These are phyloP conservation scores for Leptobrachium leishanense DNA, from an alignment of 2,113 vertebrate genomes.

Conservation along the genomic window DNA sequence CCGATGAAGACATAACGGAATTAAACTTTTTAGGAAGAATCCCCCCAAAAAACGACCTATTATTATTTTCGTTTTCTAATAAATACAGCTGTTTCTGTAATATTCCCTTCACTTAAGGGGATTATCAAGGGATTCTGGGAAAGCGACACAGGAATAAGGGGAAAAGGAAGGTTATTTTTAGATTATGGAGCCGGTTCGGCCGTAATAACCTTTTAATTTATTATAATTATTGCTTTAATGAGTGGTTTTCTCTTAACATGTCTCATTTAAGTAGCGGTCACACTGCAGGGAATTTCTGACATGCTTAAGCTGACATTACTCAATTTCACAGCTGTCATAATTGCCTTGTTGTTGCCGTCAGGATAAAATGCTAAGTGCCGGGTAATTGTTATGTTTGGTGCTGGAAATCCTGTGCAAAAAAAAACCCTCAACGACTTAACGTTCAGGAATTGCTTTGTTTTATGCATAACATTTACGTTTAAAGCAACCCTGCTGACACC, in stretches of 20 bases:
- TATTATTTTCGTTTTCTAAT: no score
- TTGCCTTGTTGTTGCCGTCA: background rate
- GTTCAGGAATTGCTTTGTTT: no score
- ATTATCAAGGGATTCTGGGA: constrained; percentile 13
- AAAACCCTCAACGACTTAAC: no score
- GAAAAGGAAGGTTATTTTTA: background rate
- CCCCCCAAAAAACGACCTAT: no score
- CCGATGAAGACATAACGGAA: no score
- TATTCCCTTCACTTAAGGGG: no score
- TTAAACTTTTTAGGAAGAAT: no score
- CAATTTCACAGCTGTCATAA: background rate
- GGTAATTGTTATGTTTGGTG: no score
- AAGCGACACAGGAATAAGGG: background rate
- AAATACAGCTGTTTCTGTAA: no score
- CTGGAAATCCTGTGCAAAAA: no score
- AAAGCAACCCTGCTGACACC: no score
- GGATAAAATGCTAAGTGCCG: background rate
- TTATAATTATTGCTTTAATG: background rate
- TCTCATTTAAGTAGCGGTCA: background rate
- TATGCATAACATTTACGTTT: no score
- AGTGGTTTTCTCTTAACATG: constrained; percentile 1
- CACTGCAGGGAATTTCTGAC: background rate
- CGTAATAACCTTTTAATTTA: background rate
- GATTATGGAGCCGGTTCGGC: constrained; percentile 7
- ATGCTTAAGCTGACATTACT: background rate